These are phyloP conservation scores for Imbricaverruca yamaguchii DNA, from an alignment of 2,888 invertebrate genomes.

Conservation along the genomic window DNA sequence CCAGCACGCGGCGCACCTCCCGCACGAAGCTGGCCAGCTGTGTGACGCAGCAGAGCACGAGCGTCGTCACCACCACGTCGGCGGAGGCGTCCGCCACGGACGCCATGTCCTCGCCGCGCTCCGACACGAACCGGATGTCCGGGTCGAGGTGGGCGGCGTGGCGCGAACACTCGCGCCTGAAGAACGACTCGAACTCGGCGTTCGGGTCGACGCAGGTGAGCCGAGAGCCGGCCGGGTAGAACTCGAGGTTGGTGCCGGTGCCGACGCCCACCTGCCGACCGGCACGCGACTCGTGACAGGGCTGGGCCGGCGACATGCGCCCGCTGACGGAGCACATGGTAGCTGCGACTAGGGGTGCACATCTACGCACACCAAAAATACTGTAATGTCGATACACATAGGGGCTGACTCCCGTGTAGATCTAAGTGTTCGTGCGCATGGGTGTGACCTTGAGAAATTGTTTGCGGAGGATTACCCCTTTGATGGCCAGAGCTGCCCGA, in stretches of 20 bases:
- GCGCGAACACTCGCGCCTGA: neutral
- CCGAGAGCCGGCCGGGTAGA: slow-evolving; percentile 19
- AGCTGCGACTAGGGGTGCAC: no score
- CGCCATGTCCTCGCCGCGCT: slow-evolving; percentile 35
- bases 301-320: no score
- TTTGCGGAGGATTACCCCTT: no score
- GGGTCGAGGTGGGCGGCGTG: slow-evolving; percentile 26
- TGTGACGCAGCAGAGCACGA: slow-evolving; percentile 36
- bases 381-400: no score
- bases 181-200: slow-evolving; percentile 11
- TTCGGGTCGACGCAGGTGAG: slow-evolving; percentile 16
- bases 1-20: slow-evolving; percentile 37
- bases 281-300: no score
- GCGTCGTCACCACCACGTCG: slow-evolving; percentile 37
- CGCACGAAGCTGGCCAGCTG: slow-evolving; percentile 33
- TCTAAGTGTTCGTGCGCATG: no score
- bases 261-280: slow-evolving; percentile 10
- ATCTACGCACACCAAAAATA: no score
- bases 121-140: slow-evolving; percentile 33
- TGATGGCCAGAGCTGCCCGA: no score
- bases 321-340: no score
- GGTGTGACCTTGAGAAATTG: no score
- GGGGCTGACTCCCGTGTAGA: no score
- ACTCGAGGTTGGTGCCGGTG: slow-evolving; percentile 4
- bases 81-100: slow-evolving; percentile 35